Evolutionary conservation across 2,888 invertebrate genomes (phyloP), one percentile per base, ranked within the genome.

Genomic region (Leptinotarsa juncta): DNA sequence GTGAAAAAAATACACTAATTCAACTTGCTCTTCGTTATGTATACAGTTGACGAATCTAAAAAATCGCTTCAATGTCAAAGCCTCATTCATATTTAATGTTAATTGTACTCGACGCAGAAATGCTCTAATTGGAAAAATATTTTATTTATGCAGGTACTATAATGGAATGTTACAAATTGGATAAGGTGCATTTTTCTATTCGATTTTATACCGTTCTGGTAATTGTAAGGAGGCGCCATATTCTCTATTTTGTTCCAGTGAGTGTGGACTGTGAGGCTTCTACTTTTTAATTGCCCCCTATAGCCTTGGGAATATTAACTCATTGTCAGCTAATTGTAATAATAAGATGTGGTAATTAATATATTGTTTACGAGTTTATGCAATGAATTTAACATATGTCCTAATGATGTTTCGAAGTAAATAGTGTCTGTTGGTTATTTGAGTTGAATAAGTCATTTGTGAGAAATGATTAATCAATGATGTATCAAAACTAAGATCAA

Each of bases 141-240:
- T 55, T 55, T 51, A 62, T 55, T 68, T 55, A 68, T 71, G 71
- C 71, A 67, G 71, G 74, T 74, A 71, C 71, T 71, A 60, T 67
- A 60, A 71, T 53, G 71, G 74, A 74, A 74, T 74, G 74, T 65
- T 68, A 71, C 26, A 73, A 70, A 70, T 65, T 73, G 70, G 69
- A 57, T 50, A 20, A 10, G 32, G 50, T 32, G 55, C 16, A 57
- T 53, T 66, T 65, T 69, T 69, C 57, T 23, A 48, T 10, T 49
- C 7, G 42, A 65, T 49, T 53, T 69, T 53, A 42, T 65, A 42
- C 50, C 51, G 20, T 51, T 48, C 65, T 73, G 53, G 18, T 69
- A 42, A 20, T 69, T 49, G 62, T 23, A 48, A 69, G 60, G 14
- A 69, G 60, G 68, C 50, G 53, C 48, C n/a, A 32, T 62, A 68